Conservation (phyloP, 2,797 vertebrate genomes). For the Micropoecilia bifurca region DNA sequence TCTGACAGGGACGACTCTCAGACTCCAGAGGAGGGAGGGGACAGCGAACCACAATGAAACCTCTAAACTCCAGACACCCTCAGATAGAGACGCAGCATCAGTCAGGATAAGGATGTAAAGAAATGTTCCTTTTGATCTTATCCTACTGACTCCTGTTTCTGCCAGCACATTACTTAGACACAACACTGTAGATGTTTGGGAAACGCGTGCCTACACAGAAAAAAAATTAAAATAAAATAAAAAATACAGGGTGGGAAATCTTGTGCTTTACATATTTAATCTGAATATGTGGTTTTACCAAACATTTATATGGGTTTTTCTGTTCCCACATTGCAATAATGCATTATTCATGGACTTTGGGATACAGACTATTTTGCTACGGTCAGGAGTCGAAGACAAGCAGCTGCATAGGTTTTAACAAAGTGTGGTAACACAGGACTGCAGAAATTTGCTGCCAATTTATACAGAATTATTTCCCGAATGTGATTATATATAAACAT, state of each 20-base stretch:
- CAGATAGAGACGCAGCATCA: slow-evolving; percentile 37
- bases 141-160: slow-evolving; percentile 79
- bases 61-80: slow-evolving; percentile 5
- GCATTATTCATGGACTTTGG: slow-evolving; percentile 79
- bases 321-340: slow-evolving; percentile 85
- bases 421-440: slow-evolving; percentile 66
- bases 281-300: slow-evolving; percentile 65
- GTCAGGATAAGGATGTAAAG: slow-evolving; percentile 73
- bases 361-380: slow-evolving; percentile 80
- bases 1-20: slow-evolving; percentile 58
- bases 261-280: slow-evolving; percentile 78
- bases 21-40: slow-evolving; percentile 53
- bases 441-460: slow-evolving; percentile 77
- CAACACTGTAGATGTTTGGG: slow-evolving; percentile 98
- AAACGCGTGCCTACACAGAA: slow-evolving; percentile 87
- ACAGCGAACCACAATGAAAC: slow-evolving; percentile 67
- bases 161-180: slow-evolving; percentile 99
- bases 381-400: slow-evolving; percentile 69
- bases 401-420: slow-evolving; percentile 66
- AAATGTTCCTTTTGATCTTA: slow-evolving; percentile 74
- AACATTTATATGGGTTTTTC: slow-evolving; percentile 83
- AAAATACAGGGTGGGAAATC: slow-evolving; percentile 75
- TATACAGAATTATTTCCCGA: slow-evolving; percentile 82
- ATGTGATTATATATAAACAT: slow-evolving; percentile 76
- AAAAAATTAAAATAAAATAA: slow-evolving; percentile 71